Conservation (phyloP, 2,888 invertebrate species). For the Andrena bucephala region DNA sequence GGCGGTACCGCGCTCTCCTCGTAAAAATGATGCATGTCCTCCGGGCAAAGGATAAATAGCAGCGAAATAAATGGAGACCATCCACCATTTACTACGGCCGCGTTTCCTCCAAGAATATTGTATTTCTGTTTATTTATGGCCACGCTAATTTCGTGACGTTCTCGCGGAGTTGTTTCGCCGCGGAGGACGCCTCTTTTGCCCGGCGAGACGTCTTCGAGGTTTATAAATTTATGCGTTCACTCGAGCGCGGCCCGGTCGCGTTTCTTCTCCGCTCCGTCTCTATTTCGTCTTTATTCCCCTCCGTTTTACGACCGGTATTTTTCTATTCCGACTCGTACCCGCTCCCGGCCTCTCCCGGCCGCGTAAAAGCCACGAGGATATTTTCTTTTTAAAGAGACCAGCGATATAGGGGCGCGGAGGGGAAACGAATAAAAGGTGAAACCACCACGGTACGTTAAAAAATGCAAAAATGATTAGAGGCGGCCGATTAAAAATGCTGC, state of each 20-base stretch:
- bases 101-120: constrained; percentile 62
- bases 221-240: constrained; percentile 44
- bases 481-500: constrained; percentile 33
- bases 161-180: neutral
- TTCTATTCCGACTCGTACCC: constrained; percentile 15
- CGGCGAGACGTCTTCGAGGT: constrained; percentile 28
- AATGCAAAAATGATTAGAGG: constrained; percentile 33
- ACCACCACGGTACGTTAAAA: neutral
- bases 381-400: constrained; percentile 1
- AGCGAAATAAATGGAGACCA: constrained; percentile 65
- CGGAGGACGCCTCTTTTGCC: neutral
- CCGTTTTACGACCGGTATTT: constrained; percentile 40
- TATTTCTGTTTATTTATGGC: constrained; percentile 61
- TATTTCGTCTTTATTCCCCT: neutral
- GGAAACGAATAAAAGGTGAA: neutral
- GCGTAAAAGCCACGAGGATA: constrained; percentile 21
- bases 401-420: neutral
- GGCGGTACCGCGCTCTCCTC: constrained; percentile 55
- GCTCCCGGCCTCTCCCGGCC: neutral
- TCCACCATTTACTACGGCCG: constrained; percentile 52
- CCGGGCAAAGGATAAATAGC: constrained; percentile 74
- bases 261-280: neutral
- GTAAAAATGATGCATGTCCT: constrained; percentile 77
- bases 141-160: constrained; percentile 60
- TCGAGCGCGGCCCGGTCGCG: neutral